Evolutionary conservation across 92 coral and sea anemone species (phyloP), one percentile per base, ranked within the genome.

Genomic region (Nematostella vectensis): DNA sequence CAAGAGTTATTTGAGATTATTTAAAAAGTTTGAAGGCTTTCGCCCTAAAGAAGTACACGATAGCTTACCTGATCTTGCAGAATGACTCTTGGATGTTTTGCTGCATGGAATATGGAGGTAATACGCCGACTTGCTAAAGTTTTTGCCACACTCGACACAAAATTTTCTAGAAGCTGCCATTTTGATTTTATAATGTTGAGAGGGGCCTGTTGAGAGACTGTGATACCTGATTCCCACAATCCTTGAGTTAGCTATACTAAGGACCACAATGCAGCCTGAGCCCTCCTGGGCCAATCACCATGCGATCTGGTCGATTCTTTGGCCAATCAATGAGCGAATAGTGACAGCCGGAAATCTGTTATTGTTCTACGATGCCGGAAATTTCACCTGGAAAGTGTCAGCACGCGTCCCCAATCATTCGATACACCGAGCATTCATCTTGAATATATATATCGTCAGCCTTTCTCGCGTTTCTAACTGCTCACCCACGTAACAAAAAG

Each of bases 81-180:
- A 33, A 6, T 33, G 40, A 15, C 15, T 33, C 40, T 33, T 33
- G 40, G 40, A 33, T 15, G 40, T 33, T 33, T 33, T 33, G 40
- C 40, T 45, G 18, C 51, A 45, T 45, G 51, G 51, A 8, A 45
- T 11, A 45, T 45, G 51, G 23, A 10, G 18, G 23, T 45, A 45
- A 45, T 10, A 45, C 51, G 51, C 51, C 4, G 51, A 10, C 23
- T 45, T 45, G 12, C 51, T 19, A 17, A 45, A 45, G 21, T 17
- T 45, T 19, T 45, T 45, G 23, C 23, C 23, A 19, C 51, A 45
- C 4, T 19, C 23, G 4, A 10, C 51, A 45, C 51, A 45, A 11
- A 10, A 9, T 19, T 17, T 45, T 45, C 51, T 45, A 45, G 51
- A 45, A 11, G 51, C 51, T 22, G 51, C 51, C 51, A 45, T 45